Evolutionary conservation across 2,888 invertebrate species (phyloP), one percentile per base, ranked within the genome.

Genomic region (Meganola albula): DNA sequence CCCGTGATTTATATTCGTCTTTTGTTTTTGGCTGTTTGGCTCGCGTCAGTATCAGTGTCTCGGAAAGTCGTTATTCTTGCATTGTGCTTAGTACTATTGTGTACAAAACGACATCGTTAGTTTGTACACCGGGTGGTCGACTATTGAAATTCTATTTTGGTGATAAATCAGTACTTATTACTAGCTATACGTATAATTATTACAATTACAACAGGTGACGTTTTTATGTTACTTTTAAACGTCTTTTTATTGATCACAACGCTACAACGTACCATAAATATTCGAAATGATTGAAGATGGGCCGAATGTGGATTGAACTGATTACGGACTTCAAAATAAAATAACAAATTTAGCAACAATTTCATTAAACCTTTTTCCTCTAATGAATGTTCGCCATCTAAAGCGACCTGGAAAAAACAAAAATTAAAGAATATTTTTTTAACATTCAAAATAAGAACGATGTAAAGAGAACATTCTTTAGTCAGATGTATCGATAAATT

Each of bases 11-110:
- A 84, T 83, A 74, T 64, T 60, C 70, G 55, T 75, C 82, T 80
- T 79, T 85, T 83, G 84, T 84, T 85, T 84, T 83, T 83, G 79
- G 67, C 63, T 82, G 74, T 82, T 84, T 78, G 76, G 74, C 74
- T 63, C 64, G 69, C 63, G 60, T 63, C 61, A 62, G 74, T 75
- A 74, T 78, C 79, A 62, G 68, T 66, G 70, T 65, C 71, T 74
- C 55, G 65, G 72, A 75, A 70, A 68, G 78, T 79, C 79, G 80
- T 83, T 83, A 80, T 74, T 83, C 80, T 76, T 72, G 80, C 74
- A 84, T 83, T 80, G 82, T 84, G 65, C n/a, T 63, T 54, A 63
- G 64, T 59, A 63, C 79, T 73, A 83, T 85, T 84, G 83, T 84
- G 67, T 74, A 59, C 60, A 61, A 57, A 72, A 83, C 63, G 79